Conservation (phyloP, 2,113 vertebrate species). For the Illadopsis cleaveri region DNA sequence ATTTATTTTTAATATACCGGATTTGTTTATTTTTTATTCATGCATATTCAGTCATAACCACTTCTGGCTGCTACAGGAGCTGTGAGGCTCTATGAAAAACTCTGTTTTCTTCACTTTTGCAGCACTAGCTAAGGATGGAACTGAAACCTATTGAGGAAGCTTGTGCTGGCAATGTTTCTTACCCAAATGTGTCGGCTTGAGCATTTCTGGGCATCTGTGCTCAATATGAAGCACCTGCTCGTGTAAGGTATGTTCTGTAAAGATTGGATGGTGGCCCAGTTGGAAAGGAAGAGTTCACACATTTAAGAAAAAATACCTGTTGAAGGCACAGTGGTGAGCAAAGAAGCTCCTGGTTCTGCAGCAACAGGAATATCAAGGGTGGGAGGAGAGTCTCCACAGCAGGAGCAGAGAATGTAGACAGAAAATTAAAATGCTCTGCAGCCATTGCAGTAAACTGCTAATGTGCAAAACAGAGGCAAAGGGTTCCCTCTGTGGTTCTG, state of each 20-base stretch:
- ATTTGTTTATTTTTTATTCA: background rate
- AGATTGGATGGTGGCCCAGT: background rate
- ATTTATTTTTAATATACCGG: background rate
- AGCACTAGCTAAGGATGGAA: background rate
- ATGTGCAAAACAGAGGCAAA: background rate
- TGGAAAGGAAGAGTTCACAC: constrained; percentile 9
- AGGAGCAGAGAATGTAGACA: background rate
- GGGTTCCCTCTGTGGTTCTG: constrained; percentile 1
- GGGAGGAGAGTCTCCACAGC: background rate
- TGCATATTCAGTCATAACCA: background rate
- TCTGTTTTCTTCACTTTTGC: background rate
- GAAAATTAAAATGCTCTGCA: background rate
- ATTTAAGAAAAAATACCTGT: constrained; percentile 14
- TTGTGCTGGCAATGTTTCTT: constrained; percentile 11
- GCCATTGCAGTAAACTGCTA: background rate
- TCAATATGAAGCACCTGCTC: constrained; percentile 37
- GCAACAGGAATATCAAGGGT: background rate
- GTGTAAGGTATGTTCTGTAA: background rate
- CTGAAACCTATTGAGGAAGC: background rate
- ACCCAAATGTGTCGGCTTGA: background rate
- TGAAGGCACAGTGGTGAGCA: background rate
- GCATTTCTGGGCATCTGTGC: constrained; percentile 42
- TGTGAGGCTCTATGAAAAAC: background rate
- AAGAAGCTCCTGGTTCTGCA: background rate
- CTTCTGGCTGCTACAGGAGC: background rate